These are phyloP conservation scores for Galbula dea DNA, from an alignment of 2,113 vertebrate genomes.

Conservation along the genomic window DNA sequence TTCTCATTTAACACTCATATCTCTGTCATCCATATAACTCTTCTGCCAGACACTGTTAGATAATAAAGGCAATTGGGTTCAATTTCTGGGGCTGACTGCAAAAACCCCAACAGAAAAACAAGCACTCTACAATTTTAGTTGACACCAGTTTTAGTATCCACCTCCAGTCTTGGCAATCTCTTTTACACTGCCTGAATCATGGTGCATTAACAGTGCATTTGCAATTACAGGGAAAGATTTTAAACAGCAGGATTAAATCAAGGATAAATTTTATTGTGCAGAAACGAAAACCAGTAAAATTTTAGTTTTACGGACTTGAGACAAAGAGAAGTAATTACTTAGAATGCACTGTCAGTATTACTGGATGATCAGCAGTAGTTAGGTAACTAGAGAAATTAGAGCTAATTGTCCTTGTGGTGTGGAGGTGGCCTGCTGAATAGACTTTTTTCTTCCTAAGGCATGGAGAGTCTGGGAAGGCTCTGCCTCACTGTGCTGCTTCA, in stretches of 20 bases:
- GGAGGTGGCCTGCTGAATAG: neutral
- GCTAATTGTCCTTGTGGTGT: neutral
- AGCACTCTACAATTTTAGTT: neutral
- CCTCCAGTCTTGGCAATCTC: neutral
- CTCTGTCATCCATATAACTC: neutral
- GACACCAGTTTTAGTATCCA: constrained; percentile 4
- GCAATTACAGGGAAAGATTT: neutral
- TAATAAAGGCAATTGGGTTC: neutral
- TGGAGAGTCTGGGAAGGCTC: neutral
- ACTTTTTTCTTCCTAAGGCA: neutral
- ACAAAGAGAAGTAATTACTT: neutral
- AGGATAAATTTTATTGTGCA: neutral
- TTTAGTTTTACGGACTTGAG: neutral
- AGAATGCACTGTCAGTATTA: neutral
- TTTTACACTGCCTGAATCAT: neutral
- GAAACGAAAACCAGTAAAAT: neutral
- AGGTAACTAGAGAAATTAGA: neutral
- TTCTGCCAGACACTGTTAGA: neutral
- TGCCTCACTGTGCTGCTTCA: neutral
- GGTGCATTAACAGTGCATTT: neutral
- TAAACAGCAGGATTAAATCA: neutral
- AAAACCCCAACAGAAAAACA: neutral
- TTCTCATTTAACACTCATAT: neutral
- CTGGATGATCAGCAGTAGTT: accelerated
- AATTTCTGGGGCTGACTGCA: neutral